Percentiles rank a stretch among this genome's conserved stretches.
These are phyloP conservation scores for Endotricha flammealis DNA, from an alignment of 2,888 invertebrate genomes.

Conservation along the genomic window DNA sequence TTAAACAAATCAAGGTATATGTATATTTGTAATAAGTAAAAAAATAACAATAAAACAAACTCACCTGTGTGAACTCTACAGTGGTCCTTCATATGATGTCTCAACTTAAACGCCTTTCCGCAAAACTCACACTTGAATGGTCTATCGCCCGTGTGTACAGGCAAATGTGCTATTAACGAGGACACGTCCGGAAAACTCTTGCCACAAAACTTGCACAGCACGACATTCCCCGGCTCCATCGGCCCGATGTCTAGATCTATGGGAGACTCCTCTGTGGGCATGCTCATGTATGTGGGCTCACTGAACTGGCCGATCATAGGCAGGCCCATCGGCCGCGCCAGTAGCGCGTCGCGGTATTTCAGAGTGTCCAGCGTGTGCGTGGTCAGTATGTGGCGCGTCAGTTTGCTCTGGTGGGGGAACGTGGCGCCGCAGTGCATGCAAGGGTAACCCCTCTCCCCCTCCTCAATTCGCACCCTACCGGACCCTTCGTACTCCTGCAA, in stretches of 20 bases:
- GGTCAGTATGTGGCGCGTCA: slow-evolving; percentile 92
- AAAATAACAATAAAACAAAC: slow-evolving; percentile 23
- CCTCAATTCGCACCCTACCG: slow-evolving; percentile 74
- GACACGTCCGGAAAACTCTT: slow-evolving; percentile 95
- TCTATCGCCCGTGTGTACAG: slow-evolving; percentile 92
- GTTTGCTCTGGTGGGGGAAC: slow-evolving; percentile 94
- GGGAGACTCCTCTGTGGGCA: slow-evolving; percentile 79
- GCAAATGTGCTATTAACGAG: slow-evolving; percentile 90
- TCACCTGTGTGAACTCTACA: slow-evolving; percentile 93
- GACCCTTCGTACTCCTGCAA: slow-evolving; percentile 94
- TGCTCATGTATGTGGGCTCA: slow-evolving; percentile 64
- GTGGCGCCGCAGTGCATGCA: slow-evolving; percentile 94
- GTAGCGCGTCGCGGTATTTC: slow-evolving; percentile 87
- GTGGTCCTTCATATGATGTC: slow-evolving; percentile 97
- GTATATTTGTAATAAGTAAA: no score
- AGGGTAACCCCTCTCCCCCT: slow-evolving; percentile 80
- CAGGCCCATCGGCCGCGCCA: slow-evolving; percentile 58
- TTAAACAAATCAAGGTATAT: no score
- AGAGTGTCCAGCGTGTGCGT: slow-evolving; percentile 92
- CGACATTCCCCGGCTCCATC: slow-evolving; percentile 85
- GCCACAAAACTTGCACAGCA: slow-evolving; percentile 94
- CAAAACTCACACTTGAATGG: slow-evolving; percentile 97
- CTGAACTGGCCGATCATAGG: slow-evolving; percentile 69
- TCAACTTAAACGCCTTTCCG: slow-evolving; percentile 94
- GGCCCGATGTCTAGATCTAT: slow-evolving; percentile 76